Percentiles rank a stretch among this genome's conserved stretches.
Evolutionary conservation across 92 coral and sea anemone species (phyloP).

Genomic region (Phymanthus crucifer): DNA sequence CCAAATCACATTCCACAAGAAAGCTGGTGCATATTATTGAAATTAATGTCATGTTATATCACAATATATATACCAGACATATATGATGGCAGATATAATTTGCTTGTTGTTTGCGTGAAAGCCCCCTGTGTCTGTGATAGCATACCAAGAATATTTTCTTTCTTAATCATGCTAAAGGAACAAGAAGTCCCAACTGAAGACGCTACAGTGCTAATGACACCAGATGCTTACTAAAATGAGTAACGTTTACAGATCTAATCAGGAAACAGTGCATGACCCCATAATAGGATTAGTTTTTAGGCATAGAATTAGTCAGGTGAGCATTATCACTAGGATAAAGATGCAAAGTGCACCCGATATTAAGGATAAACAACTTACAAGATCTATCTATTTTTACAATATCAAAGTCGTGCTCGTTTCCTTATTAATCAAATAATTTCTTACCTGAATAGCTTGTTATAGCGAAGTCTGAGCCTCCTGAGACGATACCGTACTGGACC

Average conservation of each 20-base stretch:
- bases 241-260: not conserved
- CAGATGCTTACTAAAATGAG: not conserved
- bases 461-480: conserved; percentile 49
- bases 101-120: not conserved
- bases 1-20: not conserved
- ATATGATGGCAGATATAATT: not conserved
- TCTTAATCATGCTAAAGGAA: not conserved
- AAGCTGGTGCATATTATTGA: not conserved
- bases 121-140: conserved; percentile 2
- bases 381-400: not conserved
- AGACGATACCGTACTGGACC: conserved; percentile 60
- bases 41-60: not conserved
- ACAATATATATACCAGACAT: not conserved
- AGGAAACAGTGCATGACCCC: conserved; percentile 3
- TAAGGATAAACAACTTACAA: not conserved
- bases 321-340: not conserved
- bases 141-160: not conserved
- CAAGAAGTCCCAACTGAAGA: not conserved
- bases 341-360: not conserved
- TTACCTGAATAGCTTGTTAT: conserved; percentile 64
- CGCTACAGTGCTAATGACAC: not conserved
- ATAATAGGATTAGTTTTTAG: conserved; percentile 2
- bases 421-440: not conserved
- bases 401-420: not conserved
- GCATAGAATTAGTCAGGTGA: not conserved